A percentile compares a stretch with the other conserved stretches of the same genome.
phyloP scores from a whole-genome alignment of 2,797 vertebrate genomes.

The Gymnoscopelus braueri region DNA sequence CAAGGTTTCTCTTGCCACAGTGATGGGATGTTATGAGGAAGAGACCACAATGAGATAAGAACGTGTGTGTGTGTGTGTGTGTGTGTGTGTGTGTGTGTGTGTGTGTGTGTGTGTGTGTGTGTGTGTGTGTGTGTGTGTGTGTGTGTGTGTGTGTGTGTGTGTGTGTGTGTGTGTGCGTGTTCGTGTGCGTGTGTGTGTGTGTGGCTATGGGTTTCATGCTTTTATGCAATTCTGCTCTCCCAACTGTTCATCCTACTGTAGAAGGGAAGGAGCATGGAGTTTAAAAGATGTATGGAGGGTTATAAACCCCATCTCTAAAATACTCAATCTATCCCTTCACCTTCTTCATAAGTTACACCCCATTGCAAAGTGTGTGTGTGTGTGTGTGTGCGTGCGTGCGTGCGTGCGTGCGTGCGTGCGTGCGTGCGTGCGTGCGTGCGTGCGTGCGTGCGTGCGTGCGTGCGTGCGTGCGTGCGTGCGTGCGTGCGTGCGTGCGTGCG shows the following conservation, averaged over 20 bases:
- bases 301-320: slow-evolving; percentile 33
- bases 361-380: slow-evolving; percentile 57
- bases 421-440: background rate
- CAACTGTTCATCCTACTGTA: slow-evolving; percentile 1
- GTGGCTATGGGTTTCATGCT: background rate
- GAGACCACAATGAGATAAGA: slow-evolving; percentile 1
- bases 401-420: slow-evolving; percentile 9
- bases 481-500: background rate
- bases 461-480: background rate
- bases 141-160: background rate
- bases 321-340: slow-evolving; percentile 46
- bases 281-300: slow-evolving; percentile 50
- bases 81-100: background rate
- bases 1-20: slow-evolving; percentile 2
- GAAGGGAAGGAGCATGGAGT: slow-evolving; percentile 29
- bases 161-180: background rate
- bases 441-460: background rate
- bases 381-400: slow-evolving; percentile 20
- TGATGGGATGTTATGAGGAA: slow-evolving; percentile 8
- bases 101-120: slow-evolving; percentile 10
- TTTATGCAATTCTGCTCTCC: background rate
- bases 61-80: background rate
- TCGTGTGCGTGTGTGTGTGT: background rate
- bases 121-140: background rate
- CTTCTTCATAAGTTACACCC: slow-evolving; percentile 53